Percentiles rank a stretch among this genome's conserved stretches.
These are phyloP conservation scores for Agrenia bidenticulata DNA, from an alignment of 2,888 invertebrate species.

Conservation along the genomic window DNA sequence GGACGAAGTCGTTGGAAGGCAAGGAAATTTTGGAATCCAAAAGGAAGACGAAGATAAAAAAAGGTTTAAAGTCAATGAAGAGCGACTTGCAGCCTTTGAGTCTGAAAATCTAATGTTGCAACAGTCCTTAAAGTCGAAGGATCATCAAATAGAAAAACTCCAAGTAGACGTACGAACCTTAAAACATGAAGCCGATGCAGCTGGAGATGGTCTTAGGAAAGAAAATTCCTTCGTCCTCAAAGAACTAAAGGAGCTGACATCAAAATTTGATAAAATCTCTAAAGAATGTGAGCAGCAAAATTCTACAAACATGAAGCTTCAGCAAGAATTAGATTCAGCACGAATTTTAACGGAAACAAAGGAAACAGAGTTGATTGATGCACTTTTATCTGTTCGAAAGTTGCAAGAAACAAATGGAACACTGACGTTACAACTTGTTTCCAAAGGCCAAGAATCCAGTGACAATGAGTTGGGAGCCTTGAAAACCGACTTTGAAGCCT, in stretches of 20 bases:
- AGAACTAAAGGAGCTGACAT: neutral
- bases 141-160: neutral
- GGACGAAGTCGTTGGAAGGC: conserved; percentile 13
- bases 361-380: no score
- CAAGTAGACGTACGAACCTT: neutral
- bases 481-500: no score
- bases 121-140: neutral
- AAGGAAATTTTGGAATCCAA: neutral
- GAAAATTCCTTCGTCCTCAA: conserved; percentile 8
- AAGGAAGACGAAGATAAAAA: neutral
- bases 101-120: neutral
- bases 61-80: neutral
- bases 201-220: neutral
- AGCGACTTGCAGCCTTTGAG: neutral
- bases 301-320: no score
- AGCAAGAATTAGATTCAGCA: no score
- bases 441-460: no score
- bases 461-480: no score
- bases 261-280: conserved; percentile 1
- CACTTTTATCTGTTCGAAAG: no score
- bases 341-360: no score
- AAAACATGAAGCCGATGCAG: neutral
- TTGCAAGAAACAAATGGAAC: no score
- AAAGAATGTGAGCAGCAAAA: no score
- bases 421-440: no score